Evolutionary conservation across 2,113 vertebrate species (phyloP).

Genomic region (Dinomys branickii): DNA sequence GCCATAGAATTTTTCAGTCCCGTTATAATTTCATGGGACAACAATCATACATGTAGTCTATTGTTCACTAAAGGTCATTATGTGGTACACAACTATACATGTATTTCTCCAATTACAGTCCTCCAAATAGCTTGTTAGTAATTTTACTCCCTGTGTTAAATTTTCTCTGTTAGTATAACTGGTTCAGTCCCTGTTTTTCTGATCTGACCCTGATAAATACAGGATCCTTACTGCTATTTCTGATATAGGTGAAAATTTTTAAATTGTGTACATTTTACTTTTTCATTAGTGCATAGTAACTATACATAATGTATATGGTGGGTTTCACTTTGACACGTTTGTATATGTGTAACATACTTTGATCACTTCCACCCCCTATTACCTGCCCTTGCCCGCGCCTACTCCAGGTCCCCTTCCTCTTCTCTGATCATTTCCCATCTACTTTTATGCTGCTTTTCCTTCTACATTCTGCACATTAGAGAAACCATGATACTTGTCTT

Average conservation of each 20-base stretch:
- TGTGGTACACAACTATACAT: background rate
- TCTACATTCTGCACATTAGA: background rate
- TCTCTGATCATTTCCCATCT: background rate
- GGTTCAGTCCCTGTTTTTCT: background rate
- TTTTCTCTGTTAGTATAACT: conserved; percentile 11
- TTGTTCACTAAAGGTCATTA: background rate
- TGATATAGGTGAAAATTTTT: background rate
- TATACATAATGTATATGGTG: background rate
- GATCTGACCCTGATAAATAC: background rate
- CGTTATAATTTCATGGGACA: background rate
- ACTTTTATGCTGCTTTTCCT: background rate
- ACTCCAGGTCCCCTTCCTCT: background rate
- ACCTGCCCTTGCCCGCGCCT: background rate
- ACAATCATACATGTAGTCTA: background rate
- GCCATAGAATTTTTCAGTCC: background rate
- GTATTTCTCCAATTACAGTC: background rate
- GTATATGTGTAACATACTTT: background rate
- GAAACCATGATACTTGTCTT: background rate
- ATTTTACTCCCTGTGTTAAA: background rate
- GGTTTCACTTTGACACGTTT: background rate
- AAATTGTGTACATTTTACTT: background rate
- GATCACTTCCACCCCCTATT: background rate
- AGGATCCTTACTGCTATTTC: background rate
- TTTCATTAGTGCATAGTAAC: background rate
- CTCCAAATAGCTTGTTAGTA: background rate